Base-by-base conservation (phyloP, 1,140 invertebrate species). In the Planococcus citri region DNA sequence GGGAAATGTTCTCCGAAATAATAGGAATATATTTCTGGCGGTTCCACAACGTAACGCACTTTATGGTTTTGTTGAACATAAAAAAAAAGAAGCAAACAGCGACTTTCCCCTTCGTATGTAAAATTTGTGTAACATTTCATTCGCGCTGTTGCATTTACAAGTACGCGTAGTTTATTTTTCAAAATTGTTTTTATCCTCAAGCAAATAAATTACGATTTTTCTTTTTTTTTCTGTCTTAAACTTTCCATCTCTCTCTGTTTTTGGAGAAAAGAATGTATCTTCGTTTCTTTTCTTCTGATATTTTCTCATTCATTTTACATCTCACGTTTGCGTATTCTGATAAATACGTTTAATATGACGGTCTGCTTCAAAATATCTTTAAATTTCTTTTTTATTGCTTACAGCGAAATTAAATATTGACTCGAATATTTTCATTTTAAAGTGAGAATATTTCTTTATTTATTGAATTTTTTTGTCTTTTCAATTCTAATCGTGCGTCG, bases 141-240 rank as follows among this genome's bases (percentile, higher is more conserved):
- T 51, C 41, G 41, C 41, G 41, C 41, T 51, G 41, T 51, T 51
- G 41, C 41, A 51, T 51, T 51, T 51, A 51, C 41, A 51, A 51
- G 41, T 51, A 51, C 41, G 41, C 41, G 41, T 51, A 51, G 41
- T 51, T 51, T 51, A 51, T 51, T 9, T 51, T 51, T 51, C 17
- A 6, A 51, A 51, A 51, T 9, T 51, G 6, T 6, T 51, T 51
- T 51, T 51, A 51, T 51, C 41, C 41, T 51, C 6, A 20, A 51
- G 41, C 41, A 51, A 51, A 51, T 51, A 51, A 51, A 51, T 51
- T 51, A 51, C 41, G 41, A 51, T 51, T 51, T 51, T 51, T 51
- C 17, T 14, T n/a, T 17, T 51, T 9, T 17, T 51, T 20, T n/a
- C 17, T 51, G 2, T 51, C 4, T n/a, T n/a, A n/a, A n/a, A n/a